These are phyloP conservation scores for Gadus macrocephalus DNA, from an alignment of 2,113 vertebrate species.

Conservation along the genomic window DNA sequence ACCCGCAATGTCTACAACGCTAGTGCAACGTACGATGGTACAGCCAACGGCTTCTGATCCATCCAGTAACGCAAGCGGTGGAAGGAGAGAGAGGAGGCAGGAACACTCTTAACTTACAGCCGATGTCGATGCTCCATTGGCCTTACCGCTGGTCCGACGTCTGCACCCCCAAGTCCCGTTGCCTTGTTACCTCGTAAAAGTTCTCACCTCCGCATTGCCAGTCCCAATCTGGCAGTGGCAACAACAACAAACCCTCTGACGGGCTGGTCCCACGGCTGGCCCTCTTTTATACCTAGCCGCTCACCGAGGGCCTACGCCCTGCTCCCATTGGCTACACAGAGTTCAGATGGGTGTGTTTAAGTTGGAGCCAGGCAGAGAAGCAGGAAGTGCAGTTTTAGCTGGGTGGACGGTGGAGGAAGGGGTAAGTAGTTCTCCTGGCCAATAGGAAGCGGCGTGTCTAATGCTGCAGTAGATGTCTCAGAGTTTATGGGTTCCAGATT, in stretches of 20 bases:
- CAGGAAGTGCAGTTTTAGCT: slow-evolving; percentile 57
- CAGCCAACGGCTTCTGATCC: slow-evolving; percentile 23
- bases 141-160: slow-evolving; percentile 14
- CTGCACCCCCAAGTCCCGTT: slow-evolving; percentile 24
- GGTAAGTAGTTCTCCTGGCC: slow-evolving; percentile 71
- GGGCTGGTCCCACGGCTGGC: slow-evolving; percentile 39
- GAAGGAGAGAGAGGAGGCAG: not conserved
- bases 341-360: slow-evolving; percentile 50
- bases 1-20: not conserved
- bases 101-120: slow-evolving; percentile 17
- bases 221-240: slow-evolving; percentile 51
- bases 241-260: slow-evolving; percentile 71
- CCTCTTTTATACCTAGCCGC: slow-evolving; percentile 58
- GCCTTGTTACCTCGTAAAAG: slow-evolving; percentile 47
- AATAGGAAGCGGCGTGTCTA: slow-evolving; percentile 69
- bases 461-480: slow-evolving; percentile 75
- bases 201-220: slow-evolving; percentile 48
- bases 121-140: slow-evolving; percentile 53
- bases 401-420: slow-evolving; percentile 62
- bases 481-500: slow-evolving; percentile 91
- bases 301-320: slow-evolving; percentile 33
- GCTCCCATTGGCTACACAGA: slow-evolving; percentile 54
- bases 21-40: slow-evolving; percentile 7
- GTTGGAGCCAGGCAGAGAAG: slow-evolving; percentile 40
- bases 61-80: slow-evolving; percentile 13